Evolutionary conservation across 2,888 invertebrate species (phyloP).

Genomic region (Caenorhabditis angaria): DNA sequence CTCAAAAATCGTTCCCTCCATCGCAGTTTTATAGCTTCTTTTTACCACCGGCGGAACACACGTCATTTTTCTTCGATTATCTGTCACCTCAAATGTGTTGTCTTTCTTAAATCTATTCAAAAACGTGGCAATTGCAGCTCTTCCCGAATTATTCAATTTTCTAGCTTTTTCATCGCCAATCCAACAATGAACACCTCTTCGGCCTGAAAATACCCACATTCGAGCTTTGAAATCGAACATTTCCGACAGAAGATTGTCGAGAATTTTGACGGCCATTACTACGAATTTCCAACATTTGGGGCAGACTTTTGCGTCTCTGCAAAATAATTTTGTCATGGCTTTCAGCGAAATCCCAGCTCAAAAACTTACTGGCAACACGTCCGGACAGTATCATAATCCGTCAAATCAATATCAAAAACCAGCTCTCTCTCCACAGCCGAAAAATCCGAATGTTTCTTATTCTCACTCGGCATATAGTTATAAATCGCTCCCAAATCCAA

Average conservation of each 20-base stretch:
- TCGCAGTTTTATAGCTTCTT: constrained; percentile 51
- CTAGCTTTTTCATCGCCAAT: constrained; percentile 89
- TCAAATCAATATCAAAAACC: constrained; percentile 98
- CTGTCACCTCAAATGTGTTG: constrained; percentile 22
- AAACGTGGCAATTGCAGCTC: constrained; percentile 89
- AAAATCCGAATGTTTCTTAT: constrained; percentile 74
- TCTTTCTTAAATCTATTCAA: constrained; percentile 77
- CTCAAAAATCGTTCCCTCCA: constrained; percentile 61
- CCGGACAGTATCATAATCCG: constrained; percentile 96
- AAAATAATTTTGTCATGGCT: constrained; percentile 27
- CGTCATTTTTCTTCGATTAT: constrained; percentile 17
- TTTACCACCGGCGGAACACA: constrained; percentile 50
- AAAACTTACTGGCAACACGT: constrained; percentile 79
- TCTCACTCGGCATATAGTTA: constrained; percentile 76
- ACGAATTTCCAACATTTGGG: constrained; percentile 96
- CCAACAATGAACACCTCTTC: constrained; percentile 99
- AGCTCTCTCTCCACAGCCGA: constrained; percentile 84
- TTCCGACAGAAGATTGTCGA: constrained; percentile 87
- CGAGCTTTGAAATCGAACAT: constrained; percentile 94
- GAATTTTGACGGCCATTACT: constrained; percentile 88
- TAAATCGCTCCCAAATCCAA: constrained; percentile 96
- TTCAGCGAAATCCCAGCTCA: background rate
- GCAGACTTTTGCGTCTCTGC: constrained; percentile 86
- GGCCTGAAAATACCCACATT: constrained; percentile 96
- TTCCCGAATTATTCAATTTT: constrained; percentile 80